phyloP scores from a whole-genome alignment of 1,140 invertebrate species.

The Zaprionus davidi region DNA sequence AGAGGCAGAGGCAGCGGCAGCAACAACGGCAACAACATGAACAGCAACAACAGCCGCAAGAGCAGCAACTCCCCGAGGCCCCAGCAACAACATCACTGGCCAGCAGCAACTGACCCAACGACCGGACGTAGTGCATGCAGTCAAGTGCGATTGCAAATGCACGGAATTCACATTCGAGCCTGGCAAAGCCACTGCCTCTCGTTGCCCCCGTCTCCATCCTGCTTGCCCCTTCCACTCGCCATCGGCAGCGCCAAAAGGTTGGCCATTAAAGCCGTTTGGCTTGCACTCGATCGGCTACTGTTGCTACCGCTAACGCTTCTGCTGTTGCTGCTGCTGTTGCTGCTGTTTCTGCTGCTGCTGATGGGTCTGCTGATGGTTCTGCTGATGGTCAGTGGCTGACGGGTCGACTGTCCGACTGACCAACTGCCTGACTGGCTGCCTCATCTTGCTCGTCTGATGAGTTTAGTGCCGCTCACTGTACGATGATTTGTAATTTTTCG shows the following conservation, averaged over 20 bases:
- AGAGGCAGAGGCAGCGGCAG: conserved; percentile 29
- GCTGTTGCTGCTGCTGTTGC: background rate
- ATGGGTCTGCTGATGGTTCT: conserved; percentile 40
- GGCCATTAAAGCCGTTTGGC: conserved; percentile 71
- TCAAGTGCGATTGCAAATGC: conserved; percentile 82
- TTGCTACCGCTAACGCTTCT: conserved; percentile 66
- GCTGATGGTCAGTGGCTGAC: conserved; percentile 35
- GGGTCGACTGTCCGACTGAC: background rate
- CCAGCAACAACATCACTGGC: conserved; percentile 22
- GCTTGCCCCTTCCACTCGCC: background rate
- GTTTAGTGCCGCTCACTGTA: conserved; percentile 71
- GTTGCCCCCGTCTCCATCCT: background rate
- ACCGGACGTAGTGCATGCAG: conserved; percentile 72
- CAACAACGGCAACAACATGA: conserved; percentile 18
- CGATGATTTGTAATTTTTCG: conserved; percentile 76
- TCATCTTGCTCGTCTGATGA: conserved; percentile 67
- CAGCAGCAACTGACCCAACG: conserved; percentile 56
- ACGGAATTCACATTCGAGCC: conserved; percentile 80
- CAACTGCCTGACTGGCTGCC: conserved; percentile 22
- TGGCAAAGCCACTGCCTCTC: conserved; percentile 4
- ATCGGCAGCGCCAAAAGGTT: conserved; percentile 29
- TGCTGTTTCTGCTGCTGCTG: conserved; percentile 23
- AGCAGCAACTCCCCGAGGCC: conserved; percentile 32
- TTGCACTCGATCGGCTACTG: conserved; percentile 73
- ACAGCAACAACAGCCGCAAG: conserved; percentile 18